These are phyloP conservation scores for Arctocebus calabarensis DNA, from an alignment of 2,797 vertebrate genomes.

Conservation along the genomic window DNA sequence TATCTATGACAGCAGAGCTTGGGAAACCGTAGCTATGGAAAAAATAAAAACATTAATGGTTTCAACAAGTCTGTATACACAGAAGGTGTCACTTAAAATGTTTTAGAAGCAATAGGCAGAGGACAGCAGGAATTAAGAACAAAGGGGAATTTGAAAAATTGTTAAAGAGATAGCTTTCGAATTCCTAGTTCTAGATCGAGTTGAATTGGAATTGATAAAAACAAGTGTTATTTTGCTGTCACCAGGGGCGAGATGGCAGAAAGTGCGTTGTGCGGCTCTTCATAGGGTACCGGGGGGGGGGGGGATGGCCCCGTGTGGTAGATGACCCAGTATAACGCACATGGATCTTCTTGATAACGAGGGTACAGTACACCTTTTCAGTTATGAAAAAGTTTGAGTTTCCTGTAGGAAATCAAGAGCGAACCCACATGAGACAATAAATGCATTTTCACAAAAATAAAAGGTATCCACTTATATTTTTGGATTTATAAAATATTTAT, in stretches of 20 bases:
- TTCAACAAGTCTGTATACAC: not conserved
- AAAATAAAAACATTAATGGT: conserved; percentile 44
- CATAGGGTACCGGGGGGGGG: accelerated
- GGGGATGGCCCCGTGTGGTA: not conserved
- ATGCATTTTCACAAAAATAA: not conserved
- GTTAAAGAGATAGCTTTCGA: not conserved
- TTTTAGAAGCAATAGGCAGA: not conserved
- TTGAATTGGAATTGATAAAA: not conserved
- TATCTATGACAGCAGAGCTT: not conserved
- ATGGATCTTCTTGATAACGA: not conserved
- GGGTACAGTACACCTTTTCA: not conserved
- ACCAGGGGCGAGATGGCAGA: not conserved
- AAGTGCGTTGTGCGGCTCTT: no score
- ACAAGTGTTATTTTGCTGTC: not conserved
- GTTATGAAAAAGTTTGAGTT: not conserved
- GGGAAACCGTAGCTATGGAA: not conserved
- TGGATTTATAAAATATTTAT: not conserved
- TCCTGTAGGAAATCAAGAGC: not conserved
- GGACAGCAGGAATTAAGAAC: not conserved
- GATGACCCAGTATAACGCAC: not conserved
- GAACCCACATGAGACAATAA: not conserved
- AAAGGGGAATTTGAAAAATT: not conserved
- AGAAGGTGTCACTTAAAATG: not conserved
- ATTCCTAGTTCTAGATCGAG: not conserved
- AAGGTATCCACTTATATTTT: not conserved